These are phyloP conservation scores for Thunnus thynnus DNA, from an alignment of 2,113 vertebrate genomes.

Conservation along the genomic window DNA sequence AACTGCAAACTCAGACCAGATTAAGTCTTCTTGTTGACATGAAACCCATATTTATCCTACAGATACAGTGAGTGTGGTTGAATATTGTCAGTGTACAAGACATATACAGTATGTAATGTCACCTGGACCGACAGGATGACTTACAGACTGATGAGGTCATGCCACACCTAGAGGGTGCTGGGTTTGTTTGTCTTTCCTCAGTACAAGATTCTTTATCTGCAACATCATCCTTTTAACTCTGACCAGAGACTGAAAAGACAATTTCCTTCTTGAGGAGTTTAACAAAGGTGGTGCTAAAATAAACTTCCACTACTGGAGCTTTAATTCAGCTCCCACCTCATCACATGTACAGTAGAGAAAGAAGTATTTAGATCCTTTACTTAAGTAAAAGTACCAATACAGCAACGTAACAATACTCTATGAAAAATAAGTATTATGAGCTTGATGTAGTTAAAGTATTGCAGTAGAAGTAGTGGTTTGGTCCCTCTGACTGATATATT, in stretches of 20 bases:
- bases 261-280: neutral
- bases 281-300: slow-evolving; percentile 9
- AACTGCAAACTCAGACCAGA: neutral
- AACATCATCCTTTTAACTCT: neutral
- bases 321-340: neutral
- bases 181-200: neutral
- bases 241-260: neutral
- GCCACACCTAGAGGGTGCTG: neutral
- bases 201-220: neutral
- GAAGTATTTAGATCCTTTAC: too few species aligned
- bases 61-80: neutral
- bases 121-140: neutral
- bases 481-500: too few species aligned
- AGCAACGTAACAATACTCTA: too few species aligned
- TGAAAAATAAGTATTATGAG: too few species aligned
- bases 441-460: too few species aligned
- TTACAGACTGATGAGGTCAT: neutral
- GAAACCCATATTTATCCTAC: neutral
- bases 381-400: too few species aligned
- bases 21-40: neutral
- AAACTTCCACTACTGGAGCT: neutral
- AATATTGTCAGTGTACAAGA: neutral
- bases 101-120: neutral
- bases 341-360: too few species aligned
- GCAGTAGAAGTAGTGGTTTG: too few species aligned